A percentile compares a stretch with the other conserved stretches of the same genome.
These are phyloP conservation scores for Heliconius congener DNA, from an alignment of 1,140 invertebrate genomes.

Conservation along the genomic window DNA sequence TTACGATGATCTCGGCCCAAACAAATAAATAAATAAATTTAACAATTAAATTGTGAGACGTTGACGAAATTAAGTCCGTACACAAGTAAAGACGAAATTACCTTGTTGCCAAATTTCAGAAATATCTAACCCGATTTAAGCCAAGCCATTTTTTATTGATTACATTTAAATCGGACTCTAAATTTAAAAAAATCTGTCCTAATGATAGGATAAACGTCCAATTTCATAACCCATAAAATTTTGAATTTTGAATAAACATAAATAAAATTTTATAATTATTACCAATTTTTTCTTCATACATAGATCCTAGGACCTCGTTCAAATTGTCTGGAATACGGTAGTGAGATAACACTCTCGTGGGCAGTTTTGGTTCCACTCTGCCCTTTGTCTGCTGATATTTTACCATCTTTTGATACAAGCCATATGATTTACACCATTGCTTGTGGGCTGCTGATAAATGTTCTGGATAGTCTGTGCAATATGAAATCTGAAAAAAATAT, in stretches of 20 bases:
- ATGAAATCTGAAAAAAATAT: slow-evolving; percentile 66
- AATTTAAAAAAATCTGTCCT: no score
- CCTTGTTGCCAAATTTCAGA: no score
- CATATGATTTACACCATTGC: slow-evolving; percentile 81
- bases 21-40: no score
- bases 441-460: slow-evolving; percentile 74
- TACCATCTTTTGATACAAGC: slow-evolving; percentile 80
- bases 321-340: slow-evolving; percentile 76
- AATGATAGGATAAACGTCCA: no score
- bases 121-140: no score
- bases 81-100: no score
- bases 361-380: slow-evolving; percentile 81
- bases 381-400: slow-evolving; percentile 81
- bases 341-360: slow-evolving; percentile 72
- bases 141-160: not conserved
- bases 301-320: slow-evolving; percentile 74
- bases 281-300: slow-evolving; percentile 80
- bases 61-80: no score
- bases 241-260: no score
- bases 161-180: no score
- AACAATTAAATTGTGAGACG: no score
- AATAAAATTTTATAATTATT: slow-evolving; percentile 30
- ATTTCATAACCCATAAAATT: no score
- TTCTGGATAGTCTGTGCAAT: slow-evolving; percentile 71
- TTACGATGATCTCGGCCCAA: no score